Conservation (phyloP, 2,888 invertebrate genomes). For the Ypsolopha scabrella region DNA sequence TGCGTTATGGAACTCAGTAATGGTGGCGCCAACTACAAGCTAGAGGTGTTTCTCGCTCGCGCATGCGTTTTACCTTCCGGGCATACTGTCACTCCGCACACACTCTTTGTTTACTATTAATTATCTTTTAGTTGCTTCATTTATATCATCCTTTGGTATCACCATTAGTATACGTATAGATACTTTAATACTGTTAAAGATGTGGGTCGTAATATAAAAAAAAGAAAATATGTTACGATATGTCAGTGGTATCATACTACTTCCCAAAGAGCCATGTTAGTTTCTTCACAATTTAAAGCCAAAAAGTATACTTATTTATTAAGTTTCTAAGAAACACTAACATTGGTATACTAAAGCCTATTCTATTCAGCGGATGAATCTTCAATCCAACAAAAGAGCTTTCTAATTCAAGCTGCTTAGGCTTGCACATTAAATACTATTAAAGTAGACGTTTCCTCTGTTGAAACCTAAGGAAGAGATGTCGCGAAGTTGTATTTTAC, state of each 20-base stretch:
- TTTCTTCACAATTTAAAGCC: no score
- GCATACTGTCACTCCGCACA: slow-evolving; percentile 36
- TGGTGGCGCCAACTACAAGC: background rate
- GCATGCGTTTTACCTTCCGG: slow-evolving; percentile 3
- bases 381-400: slow-evolving; percentile 16
- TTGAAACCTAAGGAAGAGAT: background rate
- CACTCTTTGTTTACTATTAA: slow-evolving; percentile 53
- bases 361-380: background rate
- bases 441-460: slow-evolving; percentile 18
- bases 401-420: slow-evolving; percentile 17
- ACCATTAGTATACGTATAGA: no score
- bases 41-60: background rate
- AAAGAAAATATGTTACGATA: no score
- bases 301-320: no score
- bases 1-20: background rate
- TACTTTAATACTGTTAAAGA: background rate
- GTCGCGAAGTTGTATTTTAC: background rate
- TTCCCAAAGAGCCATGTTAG: no score
- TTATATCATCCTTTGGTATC: no score
- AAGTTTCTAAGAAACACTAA: background rate
- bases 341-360: background rate
- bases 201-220: background rate
- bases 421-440: slow-evolving; percentile 16
- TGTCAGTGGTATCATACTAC: no score
- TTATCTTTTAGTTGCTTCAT: slow-evolving; percentile 32